A percentile compares a stretch with the other conserved stretches of the same genome.
phyloP scores from a whole-genome alignment of 2,113 vertebrate species.

The Corvus moneduloides region DNA sequence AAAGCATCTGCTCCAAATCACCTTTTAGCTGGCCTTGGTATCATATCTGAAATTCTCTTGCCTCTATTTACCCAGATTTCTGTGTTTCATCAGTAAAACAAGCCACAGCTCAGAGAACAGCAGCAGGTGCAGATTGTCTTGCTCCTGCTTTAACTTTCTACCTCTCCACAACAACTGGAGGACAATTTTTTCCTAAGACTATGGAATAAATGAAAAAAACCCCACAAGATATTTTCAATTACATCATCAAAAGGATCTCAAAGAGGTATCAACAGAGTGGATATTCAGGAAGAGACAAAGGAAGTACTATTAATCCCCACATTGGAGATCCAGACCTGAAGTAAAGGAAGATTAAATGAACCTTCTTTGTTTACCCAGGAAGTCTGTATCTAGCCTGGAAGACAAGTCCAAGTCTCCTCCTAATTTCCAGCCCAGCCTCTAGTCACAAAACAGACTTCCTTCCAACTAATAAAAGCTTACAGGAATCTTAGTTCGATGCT shows the following conservation, averaged over 20 bases:
- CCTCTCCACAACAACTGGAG: neutral
- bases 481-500: neutral
- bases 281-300: neutral
- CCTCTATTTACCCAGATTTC: neutral
- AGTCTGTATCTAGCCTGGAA: neutral
- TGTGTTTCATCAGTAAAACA: constrained; percentile 23
- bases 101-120: neutral
- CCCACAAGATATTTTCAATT: neutral
- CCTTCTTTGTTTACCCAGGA: neutral
- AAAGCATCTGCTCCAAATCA: neutral
- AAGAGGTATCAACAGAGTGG: neutral
- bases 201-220: neutral
- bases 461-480: constrained; percentile 14
- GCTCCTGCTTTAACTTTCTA: neutral
- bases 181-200: neutral
- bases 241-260: neutral
- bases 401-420: neutral
- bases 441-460: neutral
- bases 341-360: neutral
- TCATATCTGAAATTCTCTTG: neutral
- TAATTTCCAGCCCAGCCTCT: neutral
- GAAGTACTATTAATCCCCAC: neutral
- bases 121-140: fast-evolving
- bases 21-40: neutral
- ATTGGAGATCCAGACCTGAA: neutral